Percentiles rank a stretch among this genome's conserved stretches.
These are phyloP conservation scores for Recurvirostra avosetta DNA, from an alignment of 2,113 vertebrate species.

Conservation along the genomic window DNA sequence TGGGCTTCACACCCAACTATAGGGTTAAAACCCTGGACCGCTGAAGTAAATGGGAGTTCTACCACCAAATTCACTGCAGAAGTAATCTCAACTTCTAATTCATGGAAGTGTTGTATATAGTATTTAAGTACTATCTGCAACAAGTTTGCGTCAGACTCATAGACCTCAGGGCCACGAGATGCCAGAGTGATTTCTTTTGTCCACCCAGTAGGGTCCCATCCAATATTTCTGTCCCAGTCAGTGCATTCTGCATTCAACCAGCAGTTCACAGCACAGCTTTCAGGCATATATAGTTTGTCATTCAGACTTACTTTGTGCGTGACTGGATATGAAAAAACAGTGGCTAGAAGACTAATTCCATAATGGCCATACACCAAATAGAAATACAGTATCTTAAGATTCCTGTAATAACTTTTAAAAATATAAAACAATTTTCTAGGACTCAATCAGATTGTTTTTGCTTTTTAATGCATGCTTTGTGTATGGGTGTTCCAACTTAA, in stretches of 20 bases:
- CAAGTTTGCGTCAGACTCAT: background rate
- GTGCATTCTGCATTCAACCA: background rate
- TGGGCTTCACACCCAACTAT: background rate
- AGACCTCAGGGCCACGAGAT: background rate
- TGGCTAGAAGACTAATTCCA: background rate
- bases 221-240: background rate
- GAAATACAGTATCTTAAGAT: background rate
- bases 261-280: background rate
- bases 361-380: background rate
- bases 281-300: background rate
- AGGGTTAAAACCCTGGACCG: background rate
- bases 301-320: background rate
- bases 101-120: background rate
- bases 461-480: background rate
- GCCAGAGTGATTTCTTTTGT: accelerated
- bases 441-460: background rate
- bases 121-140: background rate
- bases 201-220: background rate
- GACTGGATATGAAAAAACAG: conserved; percentile 22
- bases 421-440: background rate
- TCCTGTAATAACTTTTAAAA: conserved; percentile 9
- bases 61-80: background rate
- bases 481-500: background rate
- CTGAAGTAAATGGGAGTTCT: background rate
- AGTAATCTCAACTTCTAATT: background rate